A percentile compares a stretch with the other conserved stretches of the same genome.
phyloP scores from a whole-genome alignment of 2,113 vertebrate genomes.

The Paratilapia polleni region DNA sequence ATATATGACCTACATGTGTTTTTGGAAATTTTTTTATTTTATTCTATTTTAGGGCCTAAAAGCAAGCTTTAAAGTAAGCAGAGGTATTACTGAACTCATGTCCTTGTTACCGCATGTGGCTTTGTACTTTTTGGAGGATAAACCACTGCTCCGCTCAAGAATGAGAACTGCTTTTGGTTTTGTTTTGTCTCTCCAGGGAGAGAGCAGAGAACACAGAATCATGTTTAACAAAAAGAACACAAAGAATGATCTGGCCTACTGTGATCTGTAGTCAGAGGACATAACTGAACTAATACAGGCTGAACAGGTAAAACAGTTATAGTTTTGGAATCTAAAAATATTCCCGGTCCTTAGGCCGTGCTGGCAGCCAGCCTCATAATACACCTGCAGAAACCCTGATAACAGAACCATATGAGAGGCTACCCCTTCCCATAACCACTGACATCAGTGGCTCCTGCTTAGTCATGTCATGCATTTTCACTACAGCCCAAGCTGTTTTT shows the following conservation, averaged over 20 bases:
- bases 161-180: not conserved
- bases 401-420: not conserved
- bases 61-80: fast-evolving
- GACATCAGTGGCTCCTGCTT: not conserved
- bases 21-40: not conserved
- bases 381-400: not conserved
- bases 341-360: not conserved
- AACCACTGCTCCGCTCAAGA: not conserved
- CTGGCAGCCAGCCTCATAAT: not conserved
- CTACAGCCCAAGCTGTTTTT: not conserved
- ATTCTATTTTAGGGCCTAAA: not conserved
- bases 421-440: not conserved
- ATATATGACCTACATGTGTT: not conserved
- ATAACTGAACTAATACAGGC: not conserved
- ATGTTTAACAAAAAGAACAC: not conserved
- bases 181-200: not conserved
- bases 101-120: not conserved
- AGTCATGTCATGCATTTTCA: fast-evolving
- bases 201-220: too few relatives aligned
- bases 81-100: not conserved
- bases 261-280: not conserved
- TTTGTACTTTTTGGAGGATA: not conserved
- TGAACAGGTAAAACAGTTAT: not conserved
- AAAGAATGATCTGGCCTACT: not conserved
- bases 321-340: not conserved